Evolutionary conservation across 2,113 vertebrate species (phyloP).

Genomic region (Murina feae): DNA sequence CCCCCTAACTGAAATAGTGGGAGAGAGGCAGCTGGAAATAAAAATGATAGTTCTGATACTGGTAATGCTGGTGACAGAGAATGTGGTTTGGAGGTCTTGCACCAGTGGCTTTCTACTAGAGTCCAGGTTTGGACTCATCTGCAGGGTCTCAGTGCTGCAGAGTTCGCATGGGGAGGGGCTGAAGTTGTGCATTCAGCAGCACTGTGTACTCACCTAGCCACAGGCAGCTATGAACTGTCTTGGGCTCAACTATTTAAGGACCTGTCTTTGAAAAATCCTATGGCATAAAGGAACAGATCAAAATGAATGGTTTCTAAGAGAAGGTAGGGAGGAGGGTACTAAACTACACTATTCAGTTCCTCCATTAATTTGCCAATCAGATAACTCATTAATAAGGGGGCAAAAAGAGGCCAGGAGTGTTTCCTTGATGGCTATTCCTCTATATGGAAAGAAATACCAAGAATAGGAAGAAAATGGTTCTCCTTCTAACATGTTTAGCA

Average conservation of each 20-base stretch:
- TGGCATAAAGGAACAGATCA: background rate
- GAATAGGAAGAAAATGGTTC: background rate
- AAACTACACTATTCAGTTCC: background rate
- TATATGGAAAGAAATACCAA: background rate
- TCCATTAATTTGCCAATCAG: background rate
- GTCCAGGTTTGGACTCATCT: background rate
- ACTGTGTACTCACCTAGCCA: background rate
- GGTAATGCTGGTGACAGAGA: background rate
- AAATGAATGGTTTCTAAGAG: background rate
- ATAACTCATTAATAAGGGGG: background rate
- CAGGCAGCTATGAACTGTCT: background rate
- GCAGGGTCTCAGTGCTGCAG: background rate
- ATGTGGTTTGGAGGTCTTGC: background rate
- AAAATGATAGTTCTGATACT: background rate
- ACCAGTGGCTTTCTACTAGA: background rate
- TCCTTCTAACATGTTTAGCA: background rate
- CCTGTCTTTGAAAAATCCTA: background rate
- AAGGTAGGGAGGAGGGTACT: background rate
- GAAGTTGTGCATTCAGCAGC: background rate
- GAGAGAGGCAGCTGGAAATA: background rate
- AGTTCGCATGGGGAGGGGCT: background rate
- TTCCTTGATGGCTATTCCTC: background rate
- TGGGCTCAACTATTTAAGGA: background rate
- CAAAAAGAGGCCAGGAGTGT: background rate
- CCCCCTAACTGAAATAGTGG: background rate